Evolutionary conservation across 2,797 vertebrate genomes (phyloP).

Genomic region (Ptychadena robeensis): DNA sequence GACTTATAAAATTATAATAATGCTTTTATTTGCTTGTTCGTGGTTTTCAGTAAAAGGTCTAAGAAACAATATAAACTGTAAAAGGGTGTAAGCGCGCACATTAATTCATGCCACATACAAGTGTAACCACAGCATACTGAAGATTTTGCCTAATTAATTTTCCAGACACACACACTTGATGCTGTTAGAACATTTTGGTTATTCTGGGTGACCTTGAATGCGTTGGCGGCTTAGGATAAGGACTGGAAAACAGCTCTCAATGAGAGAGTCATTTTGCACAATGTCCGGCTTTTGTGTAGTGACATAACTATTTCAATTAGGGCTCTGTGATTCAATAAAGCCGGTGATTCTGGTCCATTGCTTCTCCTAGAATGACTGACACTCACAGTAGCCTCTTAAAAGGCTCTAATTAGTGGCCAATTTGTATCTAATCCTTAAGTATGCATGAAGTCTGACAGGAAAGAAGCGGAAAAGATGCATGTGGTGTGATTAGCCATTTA

Average conservation of each 20-base stretch:
- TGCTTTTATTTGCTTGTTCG: conserved; percentile 4
- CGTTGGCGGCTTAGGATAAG: not conserved
- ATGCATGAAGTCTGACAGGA: conserved; percentile 17
- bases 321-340: conserved; percentile 28
- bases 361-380: conserved; percentile 19
- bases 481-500: not conserved
- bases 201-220: conserved; percentile 60
- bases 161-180: conserved; percentile 55
- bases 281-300: conserved; percentile 46
- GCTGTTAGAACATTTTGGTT: conserved; percentile 57
- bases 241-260: conserved; percentile 42
- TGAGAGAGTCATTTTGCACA: conserved; percentile 46
- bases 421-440: conserved; percentile 46
- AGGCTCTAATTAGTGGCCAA: conserved; percentile 51
- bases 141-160: conserved; percentile 59
- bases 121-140: conserved; percentile 54
- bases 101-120: conserved; percentile 51
- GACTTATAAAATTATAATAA: conserved; percentile 20
- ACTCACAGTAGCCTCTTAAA: conserved; percentile 25
- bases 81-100: conserved; percentile 38
- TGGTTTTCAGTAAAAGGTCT: conserved; percentile 14
- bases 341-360: conserved; percentile 17
- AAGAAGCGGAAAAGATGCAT: conserved; percentile 17
- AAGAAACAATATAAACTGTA: conserved; percentile 32
- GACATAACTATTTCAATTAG: conserved; percentile 58